Base-by-base conservation (phyloP, 2,888 invertebrate genomes). In the Rhagium mordax region DNA sequence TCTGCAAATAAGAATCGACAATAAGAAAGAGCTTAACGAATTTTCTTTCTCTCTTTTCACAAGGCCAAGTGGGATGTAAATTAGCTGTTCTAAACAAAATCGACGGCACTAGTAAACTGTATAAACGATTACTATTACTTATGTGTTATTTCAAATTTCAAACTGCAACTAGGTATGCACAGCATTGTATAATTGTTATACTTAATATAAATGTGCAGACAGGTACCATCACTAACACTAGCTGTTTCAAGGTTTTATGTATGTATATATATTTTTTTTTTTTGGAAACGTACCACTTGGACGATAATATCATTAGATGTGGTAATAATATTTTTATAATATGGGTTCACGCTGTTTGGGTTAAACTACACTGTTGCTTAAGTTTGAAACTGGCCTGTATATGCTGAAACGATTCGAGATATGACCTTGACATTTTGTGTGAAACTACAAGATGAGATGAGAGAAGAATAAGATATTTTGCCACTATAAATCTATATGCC, bases 1-100 rank as follows among this genome's bases (percentile, higher is more conserved):
- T 72, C 74, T 65, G 74, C 70, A 70, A 53, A 71, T 70, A 21
- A 70, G 67, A 70, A 66, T 66, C 67, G 69, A 76, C 72, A 74
- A 72, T 72, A 64, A 62, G 61, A 57, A 66, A 47, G 41, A 47
- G 47, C 61, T 15, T 41, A 15, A 48, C 61, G 15, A n/a, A 41
- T 61, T 48, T 41, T 41, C 21, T 18, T 61, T 41, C 61, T 61
- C 20, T 20, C 21, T 41, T 20, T 41, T 48, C 47, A 47, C 61
- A 61, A 61, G 61, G 61, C 61, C 61, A 47, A 47, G 47, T 41
- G 47, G 61, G 61, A 48, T 47, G 61, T 61, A 61, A 61, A 61
- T 61, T 47, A 61, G 61, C 41, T 13, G 47, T 48, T 61, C 47
- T 61, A 61, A 61, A 61, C 61, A 61, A 61, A n/a, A 47, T 48